Conservation (phyloP, 2,113 vertebrate species). For the Alouatta palliata region DNA sequence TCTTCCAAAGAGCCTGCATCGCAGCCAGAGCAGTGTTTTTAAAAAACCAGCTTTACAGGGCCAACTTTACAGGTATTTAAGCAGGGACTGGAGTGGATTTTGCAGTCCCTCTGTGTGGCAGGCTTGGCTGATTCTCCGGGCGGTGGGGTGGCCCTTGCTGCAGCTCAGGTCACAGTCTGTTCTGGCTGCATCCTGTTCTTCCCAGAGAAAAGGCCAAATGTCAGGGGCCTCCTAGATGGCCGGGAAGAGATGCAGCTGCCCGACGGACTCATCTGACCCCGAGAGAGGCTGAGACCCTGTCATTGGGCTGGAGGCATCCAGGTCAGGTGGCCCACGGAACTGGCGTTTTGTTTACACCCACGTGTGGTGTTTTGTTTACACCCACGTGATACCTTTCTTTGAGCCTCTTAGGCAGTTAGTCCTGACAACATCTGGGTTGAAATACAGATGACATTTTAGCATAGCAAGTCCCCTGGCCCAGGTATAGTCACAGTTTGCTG, state of each 20-base stretch:
- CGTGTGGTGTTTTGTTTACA: neutral
- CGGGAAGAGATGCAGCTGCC: neutral
- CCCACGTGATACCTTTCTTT: neutral
- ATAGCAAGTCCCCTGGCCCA: neutral
- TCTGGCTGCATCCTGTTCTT: neutral
- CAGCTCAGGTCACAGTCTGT: neutral
- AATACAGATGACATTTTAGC: neutral
- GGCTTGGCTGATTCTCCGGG: neutral
- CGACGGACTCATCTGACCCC: neutral
- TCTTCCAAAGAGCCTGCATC: neutral
- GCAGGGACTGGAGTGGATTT: neutral
- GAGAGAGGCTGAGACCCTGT: neutral
- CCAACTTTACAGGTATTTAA: neutral
- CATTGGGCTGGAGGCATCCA: neutral
- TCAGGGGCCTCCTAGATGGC: neutral
- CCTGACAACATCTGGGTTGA: neutral
- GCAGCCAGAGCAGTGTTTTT: neutral
- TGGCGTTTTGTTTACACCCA: neutral
- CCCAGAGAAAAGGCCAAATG: neutral
- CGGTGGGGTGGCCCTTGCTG: neutral
- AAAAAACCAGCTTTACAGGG: neutral
- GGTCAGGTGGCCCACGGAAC: neutral
- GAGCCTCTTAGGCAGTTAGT: neutral
- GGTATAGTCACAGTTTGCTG: accelerated
- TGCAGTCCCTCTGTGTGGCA: accelerated